Evolutionary conservation across 2,797 vertebrate species (phyloP).

Genomic region (Octomys mimax): DNA sequence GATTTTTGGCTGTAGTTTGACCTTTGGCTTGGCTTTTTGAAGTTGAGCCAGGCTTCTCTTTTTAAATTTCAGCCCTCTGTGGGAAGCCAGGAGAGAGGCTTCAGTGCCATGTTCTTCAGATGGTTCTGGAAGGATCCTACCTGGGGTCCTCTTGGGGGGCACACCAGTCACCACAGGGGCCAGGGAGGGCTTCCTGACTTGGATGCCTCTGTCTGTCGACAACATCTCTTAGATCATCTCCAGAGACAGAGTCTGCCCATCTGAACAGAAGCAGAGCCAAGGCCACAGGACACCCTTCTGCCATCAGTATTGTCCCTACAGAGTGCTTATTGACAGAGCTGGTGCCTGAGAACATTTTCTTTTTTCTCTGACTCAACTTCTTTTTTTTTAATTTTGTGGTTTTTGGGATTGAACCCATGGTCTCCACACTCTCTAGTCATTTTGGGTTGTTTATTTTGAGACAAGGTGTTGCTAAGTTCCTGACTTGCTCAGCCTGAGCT

Average conservation of each 20-base stretch:
- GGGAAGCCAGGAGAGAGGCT: neutral
- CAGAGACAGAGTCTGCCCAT: neutral
- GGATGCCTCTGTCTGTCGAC: neutral
- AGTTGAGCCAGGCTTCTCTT: neutral
- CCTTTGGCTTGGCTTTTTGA: neutral
- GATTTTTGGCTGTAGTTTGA: neutral
- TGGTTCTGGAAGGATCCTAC: constrained; percentile 6
- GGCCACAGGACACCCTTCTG: too few relatives aligned
- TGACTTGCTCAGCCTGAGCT: neutral
- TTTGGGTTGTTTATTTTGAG: neutral
- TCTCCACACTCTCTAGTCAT: neutral
- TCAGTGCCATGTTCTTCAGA: neutral
- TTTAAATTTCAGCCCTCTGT: neutral
- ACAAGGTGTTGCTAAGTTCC: neutral
- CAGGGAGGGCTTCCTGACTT: neutral
- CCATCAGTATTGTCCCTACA: neutral
- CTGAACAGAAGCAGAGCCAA: neutral
- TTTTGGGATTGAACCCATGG: neutral
- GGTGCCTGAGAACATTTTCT: neutral
- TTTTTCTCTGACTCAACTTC: neutral
- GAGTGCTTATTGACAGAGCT: neutral
- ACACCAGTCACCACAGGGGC: accelerated
- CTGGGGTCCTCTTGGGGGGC: neutral
- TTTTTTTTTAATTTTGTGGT: neutral
- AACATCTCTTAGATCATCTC: neutral